These are phyloP conservation scores for Drosophila biarmipes DNA, from an alignment of 1,140 invertebrate genomes.

Conservation along the genomic window DNA sequence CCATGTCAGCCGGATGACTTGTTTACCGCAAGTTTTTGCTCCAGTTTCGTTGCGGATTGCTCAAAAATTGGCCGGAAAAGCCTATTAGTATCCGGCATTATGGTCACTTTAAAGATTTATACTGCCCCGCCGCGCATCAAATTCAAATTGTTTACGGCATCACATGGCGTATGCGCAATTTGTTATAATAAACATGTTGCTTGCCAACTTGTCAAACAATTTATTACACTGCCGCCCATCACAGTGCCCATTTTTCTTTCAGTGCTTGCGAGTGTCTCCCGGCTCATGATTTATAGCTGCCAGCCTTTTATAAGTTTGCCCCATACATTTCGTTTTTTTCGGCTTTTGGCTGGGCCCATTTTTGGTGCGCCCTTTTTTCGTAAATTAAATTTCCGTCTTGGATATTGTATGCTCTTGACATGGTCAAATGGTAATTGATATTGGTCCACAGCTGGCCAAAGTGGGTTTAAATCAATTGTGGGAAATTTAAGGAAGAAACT, in stretches of 20 bases:
- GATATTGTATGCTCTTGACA: constrained; percentile 35
- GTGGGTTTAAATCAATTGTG: not conserved
- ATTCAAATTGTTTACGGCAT: constrained; percentile 73
- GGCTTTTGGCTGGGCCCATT: not conserved
- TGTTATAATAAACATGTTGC: constrained; percentile 82
- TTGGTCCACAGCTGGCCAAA: not conserved
- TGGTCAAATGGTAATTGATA: constrained; percentile 41
- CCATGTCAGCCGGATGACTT: constrained; percentile 58
- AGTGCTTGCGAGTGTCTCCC: constrained; percentile 12
- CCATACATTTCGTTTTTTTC: constrained; percentile 3
- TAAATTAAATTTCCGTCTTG: constrained; percentile 58
- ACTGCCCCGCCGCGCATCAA: constrained; percentile 37
- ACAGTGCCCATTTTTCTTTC: constrained; percentile 18
- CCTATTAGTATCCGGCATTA: constrained; percentile 24
- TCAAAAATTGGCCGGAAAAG: constrained; percentile 4
- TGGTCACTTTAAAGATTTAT: constrained; percentile 73
- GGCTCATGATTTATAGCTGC: constrained; percentile 66
- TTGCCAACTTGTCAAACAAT: constrained; percentile 80
- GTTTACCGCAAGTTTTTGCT: constrained; percentile 63
- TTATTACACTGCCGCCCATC: constrained; percentile 56
- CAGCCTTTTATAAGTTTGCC: constrained; percentile 59
- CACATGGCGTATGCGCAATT: constrained; percentile 79
- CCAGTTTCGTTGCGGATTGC: constrained; percentile 32
- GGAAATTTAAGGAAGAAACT: not conserved
- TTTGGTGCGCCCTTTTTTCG: constrained; percentile 15